These are phyloP conservation scores for Eulemur coronatus DNA, from an alignment of 2,797 vertebrate species.

Conservation along the genomic window DNA sequence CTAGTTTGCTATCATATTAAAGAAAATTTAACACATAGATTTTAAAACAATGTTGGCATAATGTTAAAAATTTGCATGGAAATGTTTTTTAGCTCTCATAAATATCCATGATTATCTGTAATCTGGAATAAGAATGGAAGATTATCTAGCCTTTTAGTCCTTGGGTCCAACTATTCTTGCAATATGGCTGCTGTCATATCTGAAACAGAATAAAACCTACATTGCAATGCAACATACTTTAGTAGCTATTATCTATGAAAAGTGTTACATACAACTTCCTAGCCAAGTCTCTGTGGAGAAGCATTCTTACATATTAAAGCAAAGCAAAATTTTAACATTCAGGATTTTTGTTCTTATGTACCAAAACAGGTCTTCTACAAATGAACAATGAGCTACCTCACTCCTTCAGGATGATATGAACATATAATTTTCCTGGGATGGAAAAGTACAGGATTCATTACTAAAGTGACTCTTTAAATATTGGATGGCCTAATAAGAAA, in stretches of 20 bases:
- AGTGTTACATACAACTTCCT: neutral
- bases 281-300: neutral
- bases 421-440: neutral
- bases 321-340: constrained; percentile 7
- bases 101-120: neutral
- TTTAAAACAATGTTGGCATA: constrained; percentile 25
- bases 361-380: neutral
- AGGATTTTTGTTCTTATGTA: neutral
- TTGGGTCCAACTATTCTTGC: neutral
- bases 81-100: neutral
- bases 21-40: constrained; percentile 21
- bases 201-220: constrained; percentile 32
- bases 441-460: neutral
- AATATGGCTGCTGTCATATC: neutral
- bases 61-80: neutral
- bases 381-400: neutral
- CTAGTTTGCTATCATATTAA: neutral
- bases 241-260: neutral
- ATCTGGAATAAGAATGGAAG: neutral
- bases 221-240: neutral
- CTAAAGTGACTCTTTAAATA: neutral
- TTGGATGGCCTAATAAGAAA: neutral
- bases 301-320: neutral
- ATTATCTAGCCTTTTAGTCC: neutral
- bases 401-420: neutral